Percentiles rank a stretch among this genome's conserved stretches.
These are phyloP conservation scores for Amiota minor DNA, from an alignment of 2,888 invertebrate species.

Conservation along the genomic window DNA sequence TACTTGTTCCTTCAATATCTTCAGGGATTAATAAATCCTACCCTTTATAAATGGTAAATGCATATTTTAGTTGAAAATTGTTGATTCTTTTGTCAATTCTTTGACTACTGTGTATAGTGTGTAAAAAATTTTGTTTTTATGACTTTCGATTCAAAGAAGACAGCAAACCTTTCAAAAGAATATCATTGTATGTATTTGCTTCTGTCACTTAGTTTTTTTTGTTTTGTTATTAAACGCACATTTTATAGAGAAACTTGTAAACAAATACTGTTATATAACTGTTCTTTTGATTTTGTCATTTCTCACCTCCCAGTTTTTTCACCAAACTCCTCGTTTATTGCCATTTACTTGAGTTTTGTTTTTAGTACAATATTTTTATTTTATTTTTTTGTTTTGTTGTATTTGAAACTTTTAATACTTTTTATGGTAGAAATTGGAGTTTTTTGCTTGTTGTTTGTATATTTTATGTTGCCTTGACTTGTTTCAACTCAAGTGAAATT, in stretches of 20 bases:
- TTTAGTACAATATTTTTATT: conserved; percentile 44
- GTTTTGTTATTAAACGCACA: conserved; percentile 20
- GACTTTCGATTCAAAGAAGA: too few species aligned
- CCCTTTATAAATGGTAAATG: too few species aligned
- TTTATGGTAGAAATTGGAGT: conserved; percentile 59
- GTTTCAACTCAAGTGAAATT: not conserved
- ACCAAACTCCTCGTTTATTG: conserved; percentile 4
- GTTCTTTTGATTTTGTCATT: conserved; percentile 26
- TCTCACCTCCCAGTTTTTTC: not conserved
- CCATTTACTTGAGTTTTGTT: conserved; percentile 21
- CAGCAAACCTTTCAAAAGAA: too few species aligned
- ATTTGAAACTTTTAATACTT: conserved; percentile 65
- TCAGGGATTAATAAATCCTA: too few species aligned
- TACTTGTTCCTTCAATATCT: too few species aligned
- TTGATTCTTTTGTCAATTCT: too few species aligned
- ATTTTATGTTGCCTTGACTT: not conserved
- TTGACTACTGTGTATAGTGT: too few species aligned
- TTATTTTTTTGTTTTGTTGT: conserved; percentile 57
- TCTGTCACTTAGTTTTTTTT: not conserved
- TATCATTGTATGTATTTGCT: too few species aligned
- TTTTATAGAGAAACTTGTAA: not conserved
- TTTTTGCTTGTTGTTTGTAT: conserved; percentile 12
- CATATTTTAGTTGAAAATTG: too few species aligned
- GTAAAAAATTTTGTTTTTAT: too few species aligned
- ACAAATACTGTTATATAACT: too few species aligned